Evolutionary conservation across 2,888 invertebrate genomes (phyloP), one percentile per base, ranked within the genome.

Genomic region (Callosobruchus maculatus): DNA sequence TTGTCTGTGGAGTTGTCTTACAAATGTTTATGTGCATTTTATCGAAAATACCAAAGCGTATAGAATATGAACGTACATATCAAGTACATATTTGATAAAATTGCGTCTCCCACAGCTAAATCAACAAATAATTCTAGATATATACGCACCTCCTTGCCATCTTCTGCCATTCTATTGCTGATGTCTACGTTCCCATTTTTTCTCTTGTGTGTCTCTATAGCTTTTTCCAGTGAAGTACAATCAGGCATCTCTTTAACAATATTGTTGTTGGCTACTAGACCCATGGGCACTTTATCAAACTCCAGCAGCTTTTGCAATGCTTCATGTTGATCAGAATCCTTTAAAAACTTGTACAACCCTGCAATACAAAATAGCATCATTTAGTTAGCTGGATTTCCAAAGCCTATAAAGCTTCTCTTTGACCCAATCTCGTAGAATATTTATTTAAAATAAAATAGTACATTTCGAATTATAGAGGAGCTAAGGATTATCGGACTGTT

Each of bases 281-380:
- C 90, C 81, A 85, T 85, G 0, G 89, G 88, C 72, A 83, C 82
- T 20, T 86, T 85, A 0, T 81, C 76, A 75, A 87, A 87, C 21
- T 78, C 77, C 13, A 79, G 76, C 2, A 86, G 78, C 74, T 79
- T 82, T 71, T 80, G 77, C 2, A 86, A 84, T 21, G 75, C 77
- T 20, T 80, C 67, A 68, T 81, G 77, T 21, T 73, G 74, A 0
- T 82, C 78, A 82, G 91, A 93, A 0, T 89, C 85, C 70, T 92
- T 85, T 88, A 85, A 68, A 91, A 85, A 77, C 76, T 87, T 89
- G 92, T 93, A 94, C 20, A 97, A 89, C 31, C 31, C 49, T 49
- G 49, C 49, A 49, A 49, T n/a, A n/a, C n/a, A n/a, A n/a, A n/a
- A n/a, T n/a, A n/a, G n/a, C n/a, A n/a, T n/a, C n/a, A n/a, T n/a